Conservation (phyloP, 1,140 invertebrate species). For the Leptonema lineaticorne region DNA sequence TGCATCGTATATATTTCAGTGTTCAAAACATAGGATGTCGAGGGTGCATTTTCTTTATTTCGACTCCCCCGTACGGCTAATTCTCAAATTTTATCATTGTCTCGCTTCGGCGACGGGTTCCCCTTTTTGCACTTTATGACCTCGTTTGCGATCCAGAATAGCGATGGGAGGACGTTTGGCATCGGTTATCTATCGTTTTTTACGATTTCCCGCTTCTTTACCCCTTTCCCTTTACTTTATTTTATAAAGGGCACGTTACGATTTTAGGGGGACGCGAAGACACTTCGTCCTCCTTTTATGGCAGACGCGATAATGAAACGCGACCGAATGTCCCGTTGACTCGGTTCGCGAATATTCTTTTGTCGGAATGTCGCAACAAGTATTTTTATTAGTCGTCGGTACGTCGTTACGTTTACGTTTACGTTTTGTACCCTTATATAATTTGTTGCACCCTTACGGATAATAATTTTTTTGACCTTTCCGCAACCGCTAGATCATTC, state of each 20-base stretch:
- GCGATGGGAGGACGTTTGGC: background rate
- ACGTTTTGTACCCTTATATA: background rate
- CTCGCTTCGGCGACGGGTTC: background rate
- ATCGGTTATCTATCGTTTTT: slow-evolving; percentile 3
- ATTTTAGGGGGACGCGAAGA: too few relatives aligned
- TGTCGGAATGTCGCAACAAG: slow-evolving; percentile 12
- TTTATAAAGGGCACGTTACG: too few relatives aligned
- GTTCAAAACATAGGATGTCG: too few relatives aligned
- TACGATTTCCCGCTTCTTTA: background rate
- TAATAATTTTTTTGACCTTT: too few relatives aligned
- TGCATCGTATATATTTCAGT: background rate
- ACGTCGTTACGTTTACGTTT: too few relatives aligned
- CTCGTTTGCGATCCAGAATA: background rate
- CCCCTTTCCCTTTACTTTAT: background rate
- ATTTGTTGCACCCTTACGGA: background rate
- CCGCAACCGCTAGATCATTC: too few relatives aligned
- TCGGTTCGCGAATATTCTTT: slow-evolving; percentile 4
- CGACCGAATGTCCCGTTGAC: background rate
- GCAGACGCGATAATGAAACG: slow-evolving; percentile 5
- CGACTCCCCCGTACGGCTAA: background rate
- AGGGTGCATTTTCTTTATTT: too few relatives aligned
- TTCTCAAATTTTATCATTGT: background rate
- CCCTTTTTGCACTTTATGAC: background rate
- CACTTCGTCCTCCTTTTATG: background rate
- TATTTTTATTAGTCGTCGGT: slow-evolving; percentile 14